These are phyloP conservation scores for Heterodera filipjevi DNA, from an alignment of 2,888 invertebrate species.

Conservation along the genomic window DNA sequence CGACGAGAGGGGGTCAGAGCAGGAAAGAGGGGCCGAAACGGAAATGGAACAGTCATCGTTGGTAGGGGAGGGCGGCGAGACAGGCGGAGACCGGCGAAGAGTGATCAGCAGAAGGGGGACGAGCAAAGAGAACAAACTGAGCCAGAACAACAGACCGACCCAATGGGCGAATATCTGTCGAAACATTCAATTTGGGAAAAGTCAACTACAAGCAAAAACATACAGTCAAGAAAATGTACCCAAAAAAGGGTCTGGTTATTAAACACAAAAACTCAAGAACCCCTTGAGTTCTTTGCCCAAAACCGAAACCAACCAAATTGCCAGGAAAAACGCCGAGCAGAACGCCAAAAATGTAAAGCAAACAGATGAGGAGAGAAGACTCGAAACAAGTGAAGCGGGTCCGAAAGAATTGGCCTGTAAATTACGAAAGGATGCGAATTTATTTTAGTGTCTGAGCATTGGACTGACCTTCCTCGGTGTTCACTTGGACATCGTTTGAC, in stretches of 20 bases:
- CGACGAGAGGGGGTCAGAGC: not conserved
- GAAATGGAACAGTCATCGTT: not conserved
- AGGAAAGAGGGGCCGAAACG: not conserved
- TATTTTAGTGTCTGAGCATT: not conserved
- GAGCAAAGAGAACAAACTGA: slow-evolving; percentile 25
- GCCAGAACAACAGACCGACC: slow-evolving; percentile 30
- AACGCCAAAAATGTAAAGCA: slow-evolving; percentile 43
- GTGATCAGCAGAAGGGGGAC: not conserved
- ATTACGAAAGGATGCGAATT: not conserved
- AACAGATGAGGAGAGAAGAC: slow-evolving; percentile 39
- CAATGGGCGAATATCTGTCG: slow-evolving; percentile 18
- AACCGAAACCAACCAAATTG: slow-evolving; percentile 27
- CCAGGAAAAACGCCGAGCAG: slow-evolving; percentile 33
- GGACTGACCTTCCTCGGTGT: slow-evolving; percentile 29
- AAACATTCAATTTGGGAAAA: not conserved
- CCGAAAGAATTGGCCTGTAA: slow-evolving; percentile 23
- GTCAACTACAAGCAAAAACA: not conserved
- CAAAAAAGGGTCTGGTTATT: too few relatives aligned
- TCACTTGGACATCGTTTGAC: slow-evolving; percentile 39
- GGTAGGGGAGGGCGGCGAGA: slow-evolving; percentile 8
- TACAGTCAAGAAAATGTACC: too few relatives aligned
- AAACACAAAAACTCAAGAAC: too few relatives aligned
- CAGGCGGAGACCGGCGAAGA: not conserved
- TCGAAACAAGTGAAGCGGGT: slow-evolving; percentile 34
- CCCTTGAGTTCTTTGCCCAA: not conserved